These are phyloP conservation scores for Acleris literana DNA, from an alignment of 2,888 invertebrate genomes.

Conservation along the genomic window DNA sequence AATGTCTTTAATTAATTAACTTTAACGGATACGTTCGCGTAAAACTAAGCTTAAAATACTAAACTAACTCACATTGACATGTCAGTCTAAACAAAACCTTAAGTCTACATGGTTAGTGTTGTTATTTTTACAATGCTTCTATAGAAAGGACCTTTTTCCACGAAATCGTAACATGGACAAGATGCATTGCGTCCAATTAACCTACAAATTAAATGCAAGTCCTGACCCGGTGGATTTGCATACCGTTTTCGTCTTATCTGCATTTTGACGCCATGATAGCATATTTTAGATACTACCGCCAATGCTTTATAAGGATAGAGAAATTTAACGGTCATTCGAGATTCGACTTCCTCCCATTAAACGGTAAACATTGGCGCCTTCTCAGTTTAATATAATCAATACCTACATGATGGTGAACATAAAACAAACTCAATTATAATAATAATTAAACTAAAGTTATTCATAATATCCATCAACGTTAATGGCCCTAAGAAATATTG, in stretches of 20 bases:
- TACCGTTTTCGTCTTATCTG: slow-evolving; percentile 34
- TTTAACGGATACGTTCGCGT: slow-evolving; percentile 1
- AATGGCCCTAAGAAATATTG: neutral
- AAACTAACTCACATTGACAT: neutral
- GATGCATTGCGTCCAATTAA: slow-evolving; percentile 27
- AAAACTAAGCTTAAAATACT: too few species aligned
- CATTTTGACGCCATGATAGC: slow-evolving; percentile 32
- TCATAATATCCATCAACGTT: neutral
- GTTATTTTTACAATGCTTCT: neutral
- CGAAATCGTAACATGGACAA: neutral
- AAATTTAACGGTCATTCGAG: slow-evolving; percentile 15
- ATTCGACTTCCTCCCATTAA: neutral
- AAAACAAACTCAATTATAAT: too few species aligned
- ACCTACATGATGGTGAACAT: neutral
- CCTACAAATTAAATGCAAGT: slow-evolving; percentile 31
- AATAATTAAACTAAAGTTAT: too few species aligned
- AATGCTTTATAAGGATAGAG: slow-evolving; percentile 28
- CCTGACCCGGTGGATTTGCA: slow-evolving; percentile 14
- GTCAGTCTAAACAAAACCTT: slow-evolving; percentile 1
- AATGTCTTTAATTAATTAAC: slow-evolving; percentile 21
- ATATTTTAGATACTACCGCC: slow-evolving; percentile 27
- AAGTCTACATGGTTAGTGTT: neutral
- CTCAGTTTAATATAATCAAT: neutral
- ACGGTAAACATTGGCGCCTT: neutral
- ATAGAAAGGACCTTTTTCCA: neutral